Percentiles rank a stretch among this genome's conserved stretches.
Evolutionary conservation across 1,140 invertebrate species (phyloP).

Genomic region (Neodiprion virginianus): DNA sequence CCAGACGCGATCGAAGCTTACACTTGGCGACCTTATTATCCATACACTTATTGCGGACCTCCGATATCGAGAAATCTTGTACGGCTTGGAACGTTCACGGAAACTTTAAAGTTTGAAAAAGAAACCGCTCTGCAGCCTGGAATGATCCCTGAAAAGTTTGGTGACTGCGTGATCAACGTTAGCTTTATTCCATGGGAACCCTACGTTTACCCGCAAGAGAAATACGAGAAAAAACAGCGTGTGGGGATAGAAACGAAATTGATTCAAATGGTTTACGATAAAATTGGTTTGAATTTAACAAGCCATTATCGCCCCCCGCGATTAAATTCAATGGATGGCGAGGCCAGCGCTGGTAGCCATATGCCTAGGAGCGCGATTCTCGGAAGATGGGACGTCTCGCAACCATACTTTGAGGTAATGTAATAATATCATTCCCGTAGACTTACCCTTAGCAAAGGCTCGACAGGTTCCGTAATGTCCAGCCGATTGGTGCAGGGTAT

Average conservation of each 20-base stretch:
- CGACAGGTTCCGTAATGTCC: not conserved
- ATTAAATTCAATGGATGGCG: not conserved
- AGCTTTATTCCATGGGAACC: not conserved
- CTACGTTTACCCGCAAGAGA: not conserved
- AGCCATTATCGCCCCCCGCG: not conserved
- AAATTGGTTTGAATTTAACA: not conserved
- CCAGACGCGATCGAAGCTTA: slow-evolving; percentile 1
- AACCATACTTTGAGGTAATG: too few relatives aligned
- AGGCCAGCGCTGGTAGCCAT: not conserved
- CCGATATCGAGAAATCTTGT: not conserved
- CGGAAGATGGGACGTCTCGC: too few relatives aligned
- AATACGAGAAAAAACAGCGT: not conserved
- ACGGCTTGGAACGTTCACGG: not conserved
- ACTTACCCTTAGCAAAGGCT: too few relatives aligned
- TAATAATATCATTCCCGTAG: too few relatives aligned
- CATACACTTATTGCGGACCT: not conserved
- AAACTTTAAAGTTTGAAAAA: not conserved
- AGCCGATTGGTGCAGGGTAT: not conserved
- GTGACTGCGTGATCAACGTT: not conserved
- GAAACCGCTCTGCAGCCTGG: not conserved
- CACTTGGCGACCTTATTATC: slow-evolving; percentile 13
- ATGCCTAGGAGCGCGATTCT: too few relatives aligned
- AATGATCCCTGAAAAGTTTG: slow-evolving; percentile 6
- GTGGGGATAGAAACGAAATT: not conserved
- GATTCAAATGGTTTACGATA: not conserved